Percentiles rank a stretch among this genome's conserved stretches.
Evolutionary conservation across 92 coral and sea anemone genomes (phyloP).

Genomic region (Actinernus sp.): DNA sequence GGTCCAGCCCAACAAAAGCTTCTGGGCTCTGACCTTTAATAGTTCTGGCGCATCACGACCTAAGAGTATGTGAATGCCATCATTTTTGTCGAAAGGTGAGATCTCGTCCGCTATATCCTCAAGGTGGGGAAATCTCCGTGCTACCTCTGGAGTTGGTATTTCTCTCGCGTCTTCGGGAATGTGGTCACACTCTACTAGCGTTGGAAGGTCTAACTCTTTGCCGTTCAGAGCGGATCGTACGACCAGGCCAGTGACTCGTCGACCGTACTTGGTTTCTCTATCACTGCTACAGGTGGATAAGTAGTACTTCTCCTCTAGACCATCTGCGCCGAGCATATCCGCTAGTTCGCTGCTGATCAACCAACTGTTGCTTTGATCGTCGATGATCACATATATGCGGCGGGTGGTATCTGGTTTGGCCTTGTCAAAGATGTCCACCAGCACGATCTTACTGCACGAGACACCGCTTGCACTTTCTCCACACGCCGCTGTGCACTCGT

Average conservation of each 20-base stretch:
- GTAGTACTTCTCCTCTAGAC: constrained; percentile 34
- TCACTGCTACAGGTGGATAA: constrained; percentile 41
- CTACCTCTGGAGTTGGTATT: constrained; percentile 28
- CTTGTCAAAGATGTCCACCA: constrained; percentile 8
- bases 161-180: neutral
- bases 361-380: constrained; percentile 24
- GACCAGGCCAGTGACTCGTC: constrained; percentile 17
- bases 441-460: constrained; percentile 17
- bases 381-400: constrained; percentile 15
- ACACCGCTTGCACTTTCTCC: constrained; percentile 5
- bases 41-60: no score
- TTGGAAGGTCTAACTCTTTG: neutral
- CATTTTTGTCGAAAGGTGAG: no score
- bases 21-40: no score
- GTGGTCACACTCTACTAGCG: neutral
- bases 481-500: constrained; percentile 15
- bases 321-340: constrained; percentile 33
- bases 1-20: constrained; percentile 30
- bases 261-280: constrained; percentile 35
- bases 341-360: constrained; percentile 31
- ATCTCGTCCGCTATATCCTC: no score
- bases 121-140: constrained; percentile 60
- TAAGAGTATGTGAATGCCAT: no score
- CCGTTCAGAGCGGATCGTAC: neutral
- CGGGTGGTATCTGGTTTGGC: constrained; percentile 1